Evolutionary conservation across 2,113 vertebrate species (phyloP), one percentile per base, ranked within the genome.

Genomic region (Oncorhynchus nerka): DNA sequence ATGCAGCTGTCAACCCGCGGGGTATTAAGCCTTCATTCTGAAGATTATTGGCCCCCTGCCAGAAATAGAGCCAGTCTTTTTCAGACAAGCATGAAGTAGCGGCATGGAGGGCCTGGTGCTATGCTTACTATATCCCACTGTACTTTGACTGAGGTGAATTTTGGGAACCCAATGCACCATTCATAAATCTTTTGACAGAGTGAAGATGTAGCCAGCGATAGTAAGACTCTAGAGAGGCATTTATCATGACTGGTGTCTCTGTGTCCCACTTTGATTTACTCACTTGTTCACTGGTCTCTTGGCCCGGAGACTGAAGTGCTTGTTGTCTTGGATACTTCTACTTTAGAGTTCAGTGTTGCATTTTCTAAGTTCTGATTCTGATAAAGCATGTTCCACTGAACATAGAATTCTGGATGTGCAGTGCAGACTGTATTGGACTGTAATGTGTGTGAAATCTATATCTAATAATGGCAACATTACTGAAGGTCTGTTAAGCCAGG

Each of bases 1-100:
- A 76, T 81, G 85, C 88, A 89, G 85, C 87, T 89, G 88, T 86
- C 81, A 83, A 75, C 76, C 76, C 65, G 75, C 71, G 45, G 80
- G 86, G 83, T 78, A 85, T 87, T 86, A 86, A 89, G 74, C 83
- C 83, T 82, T 78, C 85, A 87, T 87, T 86, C 84, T 84, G 83
- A 69, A 78, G 72, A 86, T 87, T 89, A 79, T 69, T 89, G 88
- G 84, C 75, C 49, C 74, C 51, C 28, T 55, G 86, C 86, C 88
- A 87, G 79, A 68, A 77, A 76, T 79, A 79, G 78, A 75, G 80
- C 79, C 76, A 77, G 78, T 79, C 68, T 59, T 64, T 78, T 68
- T 81, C 59, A 84, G 77, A 45, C 75, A 69, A 75, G 22, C 77
- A 80, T 71, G 64, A 34, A 32, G 68, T 76, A 75, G 70, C 61